Base-by-base conservation (phyloP, 53 echinoderm and acorn worm genomes). In the Apostichopus leukothele region DNA sequence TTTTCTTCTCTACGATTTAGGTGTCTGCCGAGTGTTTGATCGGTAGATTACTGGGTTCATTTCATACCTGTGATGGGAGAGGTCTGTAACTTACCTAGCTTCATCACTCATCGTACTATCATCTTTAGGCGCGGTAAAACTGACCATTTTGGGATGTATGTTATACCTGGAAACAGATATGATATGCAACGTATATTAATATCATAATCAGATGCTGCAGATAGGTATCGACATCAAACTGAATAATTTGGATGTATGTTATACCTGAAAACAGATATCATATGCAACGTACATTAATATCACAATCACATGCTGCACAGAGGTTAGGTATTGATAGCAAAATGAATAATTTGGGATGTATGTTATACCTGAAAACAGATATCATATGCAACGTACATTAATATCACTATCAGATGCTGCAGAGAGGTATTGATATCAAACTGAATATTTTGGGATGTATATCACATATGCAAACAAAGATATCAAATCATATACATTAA, bases 231-330 rank as follows among this genome's bases (percentile, higher is more conserved):
- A 39, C 3, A 39, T 39, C 39, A 94, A 95, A 80, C 95, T 97
- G 6, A 97, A 95, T 22, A 97, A 88, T 76, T 95, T 90, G 91
- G 90, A 87, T 97, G 97, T 5, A 97, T 91, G 39, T 97, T 94
- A 79, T 97, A 97, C 71, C 97, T 97, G 12, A 22, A 39, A 81
- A 12, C 14, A 86, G 51, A 57, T 57, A 39, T 39, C 0, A 57
- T 57, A 57, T 10, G 10, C 7, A 57, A 8, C 6, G 8, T 10
- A 57, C 1, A 10, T 57, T 9, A 57, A 57, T 10, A 57, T 57
- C 57, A 57, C 39, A 57, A 9, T 7, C 7, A 57, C 9, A 57
- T 57, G 39, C 39, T 39, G 39, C 39, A 39, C 0, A 39, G 39
- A n/a, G n/a, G n/a, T n/a, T n/a, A 39, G 39, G 39, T 39, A 39